A percentile compares a stretch with the other conserved stretches of the same genome.
Conservation (phyloP, 2,888 invertebrate genomes). For the Eledona agricola region DNA sequence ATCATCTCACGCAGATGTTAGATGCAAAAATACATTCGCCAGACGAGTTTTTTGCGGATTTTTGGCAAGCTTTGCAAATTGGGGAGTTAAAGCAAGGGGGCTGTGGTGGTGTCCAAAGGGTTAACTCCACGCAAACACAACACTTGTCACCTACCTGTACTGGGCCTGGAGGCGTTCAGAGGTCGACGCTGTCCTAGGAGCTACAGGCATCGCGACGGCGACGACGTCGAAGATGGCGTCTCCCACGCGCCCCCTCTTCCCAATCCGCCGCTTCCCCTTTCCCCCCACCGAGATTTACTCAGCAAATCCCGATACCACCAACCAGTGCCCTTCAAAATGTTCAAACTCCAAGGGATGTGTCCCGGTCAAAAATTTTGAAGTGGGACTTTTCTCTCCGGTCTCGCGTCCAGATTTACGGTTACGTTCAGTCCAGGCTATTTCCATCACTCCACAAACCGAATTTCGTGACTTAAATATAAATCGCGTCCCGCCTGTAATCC, state of each 20-base stretch:
- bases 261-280: conserved; percentile 25
- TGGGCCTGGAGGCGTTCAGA: conserved; percentile 61
- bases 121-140: conserved; percentile 22
- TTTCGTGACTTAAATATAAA: conserved; percentile 19
- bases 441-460: too few species aligned
- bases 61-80: not conserved
- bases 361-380: not conserved
- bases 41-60: not conserved
- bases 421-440: conserved; percentile 2
- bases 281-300: conserved; percentile 19
- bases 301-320: conserved; percentile 32
- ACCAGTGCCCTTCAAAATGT: conserved; percentile 41
- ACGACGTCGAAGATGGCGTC: conserved; percentile 47
- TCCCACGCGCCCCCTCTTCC: conserved; percentile 44
- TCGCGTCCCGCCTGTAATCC: conserved; percentile 13
- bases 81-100: not conserved
- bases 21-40: conserved; percentile 28
- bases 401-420: not conserved
- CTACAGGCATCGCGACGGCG: conserved; percentile 61
- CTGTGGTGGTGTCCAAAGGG: conserved; percentile 3
- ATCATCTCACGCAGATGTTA: conserved; percentile 11
- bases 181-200: conserved; percentile 62
- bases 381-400: not conserved
- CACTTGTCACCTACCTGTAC: conserved; percentile 54
- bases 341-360: not conserved